Evolutionary conservation across 1,140 invertebrate species (phyloP).

Genomic region (Zaprionus kolodkinae): DNA sequence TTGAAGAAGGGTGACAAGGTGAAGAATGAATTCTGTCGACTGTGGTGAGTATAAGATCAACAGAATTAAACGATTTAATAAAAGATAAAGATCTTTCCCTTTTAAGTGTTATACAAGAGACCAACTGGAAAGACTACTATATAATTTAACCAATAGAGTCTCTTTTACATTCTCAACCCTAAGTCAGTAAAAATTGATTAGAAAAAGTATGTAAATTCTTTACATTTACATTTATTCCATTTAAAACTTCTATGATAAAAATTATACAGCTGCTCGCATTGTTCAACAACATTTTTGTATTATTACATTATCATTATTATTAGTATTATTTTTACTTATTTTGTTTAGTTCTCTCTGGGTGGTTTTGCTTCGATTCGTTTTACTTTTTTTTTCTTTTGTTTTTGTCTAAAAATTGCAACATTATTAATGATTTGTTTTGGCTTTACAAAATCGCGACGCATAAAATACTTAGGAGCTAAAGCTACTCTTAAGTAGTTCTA

Average conservation of each 20-base stretch:
- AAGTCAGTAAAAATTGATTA: background rate
- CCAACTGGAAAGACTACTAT: too few species aligned
- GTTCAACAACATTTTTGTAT: conserved; percentile 72
- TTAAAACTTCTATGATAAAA: conserved; percentile 79
- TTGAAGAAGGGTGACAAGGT: background rate
- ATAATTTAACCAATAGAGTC: too few species aligned
- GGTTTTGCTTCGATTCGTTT: conserved; percentile 33
- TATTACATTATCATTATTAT: conserved; percentile 37
- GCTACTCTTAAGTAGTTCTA: conserved; percentile 20
- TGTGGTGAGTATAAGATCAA: background rate
- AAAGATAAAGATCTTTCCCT: too few species aligned
- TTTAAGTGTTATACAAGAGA: too few species aligned
- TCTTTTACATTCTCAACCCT: too few species aligned
- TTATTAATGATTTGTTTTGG: conserved; percentile 42
- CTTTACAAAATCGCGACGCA: conserved; percentile 73
- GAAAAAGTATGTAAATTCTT: conserved; percentile 9
- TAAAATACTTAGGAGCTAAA: conserved; percentile 74
- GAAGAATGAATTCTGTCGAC: background rate
- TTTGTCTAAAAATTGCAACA: conserved; percentile 70
- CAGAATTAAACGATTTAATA: too few species aligned
- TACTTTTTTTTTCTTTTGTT: conserved; percentile 26
- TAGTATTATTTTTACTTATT: conserved; percentile 4
- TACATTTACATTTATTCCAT: conserved; percentile 80
- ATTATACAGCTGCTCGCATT: conserved; percentile 80
- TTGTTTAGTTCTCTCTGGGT: conserved; percentile 35